These are phyloP conservation scores for Zonotrichia leucophrys DNA, from an alignment of 2,113 vertebrate genomes.

Conservation along the genomic window DNA sequence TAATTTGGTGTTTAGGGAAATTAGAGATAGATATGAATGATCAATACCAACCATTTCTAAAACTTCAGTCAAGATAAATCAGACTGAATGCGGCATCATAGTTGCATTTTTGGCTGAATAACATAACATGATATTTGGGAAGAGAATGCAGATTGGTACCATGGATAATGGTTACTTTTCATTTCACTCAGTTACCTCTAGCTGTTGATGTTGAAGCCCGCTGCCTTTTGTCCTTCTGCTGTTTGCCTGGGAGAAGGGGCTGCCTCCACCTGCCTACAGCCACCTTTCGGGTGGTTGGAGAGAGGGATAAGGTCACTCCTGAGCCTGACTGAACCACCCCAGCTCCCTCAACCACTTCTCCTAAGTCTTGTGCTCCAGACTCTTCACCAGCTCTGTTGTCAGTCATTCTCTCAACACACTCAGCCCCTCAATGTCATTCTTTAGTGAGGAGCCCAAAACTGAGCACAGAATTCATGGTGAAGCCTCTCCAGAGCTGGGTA, in stretches of 20 bases:
- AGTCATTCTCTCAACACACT: no score
- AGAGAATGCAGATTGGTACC: neutral
- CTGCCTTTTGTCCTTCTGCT: neutral
- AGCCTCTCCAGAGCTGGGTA: neutral
- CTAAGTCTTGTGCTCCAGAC: neutral
- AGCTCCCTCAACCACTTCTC: neutral
- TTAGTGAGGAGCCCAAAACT: neutral
- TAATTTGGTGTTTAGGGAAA: neutral
- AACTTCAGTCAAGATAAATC: neutral
- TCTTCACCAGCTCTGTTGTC: neutral
- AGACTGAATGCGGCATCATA: neutral
- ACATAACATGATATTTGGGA: neutral
- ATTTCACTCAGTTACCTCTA: neutral
- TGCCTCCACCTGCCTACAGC: fast-evolving
- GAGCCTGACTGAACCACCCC: neutral
- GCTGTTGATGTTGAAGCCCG: neutral
- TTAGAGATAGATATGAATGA: neutral
- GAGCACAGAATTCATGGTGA: neutral
- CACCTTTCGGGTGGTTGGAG: neutral
- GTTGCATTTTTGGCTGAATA: neutral
- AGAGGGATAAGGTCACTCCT: neutral
- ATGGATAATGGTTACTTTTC: neutral
- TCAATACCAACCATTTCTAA: neutral
- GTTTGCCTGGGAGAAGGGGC: neutral
- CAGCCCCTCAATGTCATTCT: neutral